Evolutionary conservation across 1,140 invertebrate species (phyloP).

Genomic region (Drosophila fuyamai): DNA sequence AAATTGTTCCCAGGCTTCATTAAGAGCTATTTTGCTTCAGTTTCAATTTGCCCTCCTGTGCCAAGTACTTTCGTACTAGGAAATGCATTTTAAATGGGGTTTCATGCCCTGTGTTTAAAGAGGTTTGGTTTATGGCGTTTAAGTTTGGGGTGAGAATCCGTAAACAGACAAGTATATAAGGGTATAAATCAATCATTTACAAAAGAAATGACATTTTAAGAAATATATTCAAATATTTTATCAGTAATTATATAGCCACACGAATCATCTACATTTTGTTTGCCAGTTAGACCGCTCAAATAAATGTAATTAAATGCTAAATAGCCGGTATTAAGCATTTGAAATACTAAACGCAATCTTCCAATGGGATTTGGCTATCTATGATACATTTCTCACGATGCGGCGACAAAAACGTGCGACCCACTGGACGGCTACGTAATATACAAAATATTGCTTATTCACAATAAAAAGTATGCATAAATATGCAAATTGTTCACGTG

Average conservation of each 20-base stretch:
- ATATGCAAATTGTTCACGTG: conserved; percentile 59
- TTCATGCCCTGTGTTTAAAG: background rate
- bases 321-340: conserved; percentile 6
- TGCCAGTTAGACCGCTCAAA: background rate
- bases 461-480: conserved; percentile 44
- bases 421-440: conserved; percentile 58
- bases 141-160: background rate
- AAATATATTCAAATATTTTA: background rate
- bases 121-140: background rate
- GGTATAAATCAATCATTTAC: too few relatives aligned
- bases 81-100: conserved; percentile 22
- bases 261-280: background rate
- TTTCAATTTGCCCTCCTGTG: conserved; percentile 18
- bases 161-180: background rate
- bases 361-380: background rate
- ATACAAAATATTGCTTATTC: conserved; percentile 13
- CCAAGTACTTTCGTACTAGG: conserved; percentile 11
- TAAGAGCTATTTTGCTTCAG: conserved; percentile 23
- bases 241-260: too few relatives aligned
- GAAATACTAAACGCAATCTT: background rate
- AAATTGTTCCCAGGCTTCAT: conserved; percentile 61
- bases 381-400: conserved; percentile 26
- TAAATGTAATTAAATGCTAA: conserved; percentile 5
- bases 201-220: background rate
- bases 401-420: conserved; percentile 41